These are phyloP conservation scores for Cinclus mexicanus DNA, from an alignment of 2,113 vertebrate genomes.

Conservation along the genomic window DNA sequence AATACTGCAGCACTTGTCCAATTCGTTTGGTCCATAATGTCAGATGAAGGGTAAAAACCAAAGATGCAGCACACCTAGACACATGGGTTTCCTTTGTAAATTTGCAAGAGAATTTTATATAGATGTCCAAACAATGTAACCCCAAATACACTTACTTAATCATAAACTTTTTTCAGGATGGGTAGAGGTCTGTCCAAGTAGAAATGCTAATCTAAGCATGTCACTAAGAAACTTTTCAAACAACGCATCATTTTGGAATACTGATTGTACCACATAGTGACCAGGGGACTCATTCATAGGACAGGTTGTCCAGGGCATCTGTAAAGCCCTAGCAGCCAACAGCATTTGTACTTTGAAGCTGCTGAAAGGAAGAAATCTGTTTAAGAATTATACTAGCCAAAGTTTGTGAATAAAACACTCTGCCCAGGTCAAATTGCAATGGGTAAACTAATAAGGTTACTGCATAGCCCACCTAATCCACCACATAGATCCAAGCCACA, in stretches of 20 bases:
- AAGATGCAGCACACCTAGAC: neutral
- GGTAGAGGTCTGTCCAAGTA: neutral
- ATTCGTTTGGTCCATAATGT: neutral
- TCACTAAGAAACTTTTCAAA: neutral
- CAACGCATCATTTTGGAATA: neutral
- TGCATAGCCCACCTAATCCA: neutral
- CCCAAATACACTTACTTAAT: neutral
- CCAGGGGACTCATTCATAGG: neutral
- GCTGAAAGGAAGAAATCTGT: neutral
- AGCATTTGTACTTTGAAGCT: neutral
- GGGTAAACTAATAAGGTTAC: neutral
- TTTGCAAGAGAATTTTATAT: neutral
- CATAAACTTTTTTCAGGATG: neutral
- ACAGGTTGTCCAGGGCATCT: neutral
- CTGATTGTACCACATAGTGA: neutral
- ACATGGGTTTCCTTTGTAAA: neutral
- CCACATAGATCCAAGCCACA: neutral
- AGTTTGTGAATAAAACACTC: neutral
- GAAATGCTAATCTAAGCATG: neutral
- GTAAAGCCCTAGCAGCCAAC: neutral
- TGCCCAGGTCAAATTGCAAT: neutral
- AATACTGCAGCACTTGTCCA: neutral
- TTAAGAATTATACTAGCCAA: neutral
- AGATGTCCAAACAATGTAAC: neutral
- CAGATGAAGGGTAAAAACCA: neutral